These are phyloP conservation scores for Drosophila basisetae DNA, from an alignment of 2,888 invertebrate species.

Conservation along the genomic window DNA sequence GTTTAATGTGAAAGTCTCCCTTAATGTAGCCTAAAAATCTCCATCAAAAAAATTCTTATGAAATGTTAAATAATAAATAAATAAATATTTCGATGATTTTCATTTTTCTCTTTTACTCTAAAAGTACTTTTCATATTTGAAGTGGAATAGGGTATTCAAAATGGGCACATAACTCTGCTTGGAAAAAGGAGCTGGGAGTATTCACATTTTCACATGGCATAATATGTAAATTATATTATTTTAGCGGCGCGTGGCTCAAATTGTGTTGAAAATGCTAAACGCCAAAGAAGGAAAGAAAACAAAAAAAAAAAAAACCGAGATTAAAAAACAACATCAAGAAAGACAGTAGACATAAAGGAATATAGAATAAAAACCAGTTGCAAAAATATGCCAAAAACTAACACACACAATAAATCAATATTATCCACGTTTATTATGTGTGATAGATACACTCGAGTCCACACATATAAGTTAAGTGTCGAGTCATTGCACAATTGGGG, in stretches of 20 bases:
- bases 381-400: conserved; percentile 29
- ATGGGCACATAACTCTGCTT: background rate
- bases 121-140: background rate
- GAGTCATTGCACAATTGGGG: conserved; percentile 35
- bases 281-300: background rate
- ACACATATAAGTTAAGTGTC: conserved; percentile 24
- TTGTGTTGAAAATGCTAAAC: conserved; percentile 13
- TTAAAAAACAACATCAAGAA: background rate
- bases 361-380: background rate
- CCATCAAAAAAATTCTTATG: background rate
- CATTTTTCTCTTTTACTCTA: background rate
- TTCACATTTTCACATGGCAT: conserved; percentile 38
- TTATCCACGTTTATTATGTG: conserved; percentile 5
- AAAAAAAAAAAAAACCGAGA: conserved; percentile 7
- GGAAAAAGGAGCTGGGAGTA: background rate
- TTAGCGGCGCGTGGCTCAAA: conserved; percentile 46
- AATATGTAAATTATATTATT: conserved; percentile 64
- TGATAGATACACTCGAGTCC: conserved; percentile 4
- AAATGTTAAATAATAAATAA: background rate
- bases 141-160: background rate
- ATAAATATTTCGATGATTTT: background rate
- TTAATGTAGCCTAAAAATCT: background rate
- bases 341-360: background rate
- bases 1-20: background rate
- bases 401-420: conserved; percentile 47